A percentile compares a stretch with the other conserved stretches of the same genome.
These are phyloP conservation scores for Drosophila nr. perissopoda DNA, from an alignment of 2,888 invertebrate species.

Conservation along the genomic window DNA sequence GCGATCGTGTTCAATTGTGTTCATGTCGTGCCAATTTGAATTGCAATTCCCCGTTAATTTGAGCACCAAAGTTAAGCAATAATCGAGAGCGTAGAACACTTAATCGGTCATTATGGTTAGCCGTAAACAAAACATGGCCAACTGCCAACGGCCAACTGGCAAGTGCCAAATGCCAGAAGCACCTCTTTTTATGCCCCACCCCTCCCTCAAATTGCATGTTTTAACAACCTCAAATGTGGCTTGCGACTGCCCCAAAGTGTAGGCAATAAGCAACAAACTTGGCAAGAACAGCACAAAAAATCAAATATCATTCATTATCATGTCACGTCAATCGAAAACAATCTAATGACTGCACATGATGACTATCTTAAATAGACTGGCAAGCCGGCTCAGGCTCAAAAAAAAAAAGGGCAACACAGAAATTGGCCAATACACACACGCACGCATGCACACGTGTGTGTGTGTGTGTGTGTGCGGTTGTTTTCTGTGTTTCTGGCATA, in stretches of 20 bases:
- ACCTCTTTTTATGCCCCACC: not conserved
- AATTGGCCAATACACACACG: conserved; percentile 43
- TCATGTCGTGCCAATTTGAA: conserved; percentile 68
- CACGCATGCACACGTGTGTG: conserved; percentile 26
- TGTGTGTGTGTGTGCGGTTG: conserved; percentile 6
- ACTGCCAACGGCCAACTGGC: conserved; percentile 32
- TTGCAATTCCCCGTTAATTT: conserved; percentile 67
- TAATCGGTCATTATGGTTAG: conserved; percentile 66
- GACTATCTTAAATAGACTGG: conserved; percentile 79
- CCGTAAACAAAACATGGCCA: conserved; percentile 71
- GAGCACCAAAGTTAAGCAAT: conserved; percentile 57
- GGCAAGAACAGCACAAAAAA: conserved; percentile 16
- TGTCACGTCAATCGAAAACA: conserved; percentile 82
- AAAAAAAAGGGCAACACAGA: conserved; percentile 14
- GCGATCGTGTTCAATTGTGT: conserved; percentile 34
- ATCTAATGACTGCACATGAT: conserved; percentile 83
- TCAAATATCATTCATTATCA: conserved; percentile 78
- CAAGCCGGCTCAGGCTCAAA: conserved; percentile 39
- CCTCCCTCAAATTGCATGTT: conserved; percentile 45
- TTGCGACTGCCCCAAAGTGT: conserved; percentile 40
- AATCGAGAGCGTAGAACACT: conserved; percentile 50
- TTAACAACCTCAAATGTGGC: conserved; percentile 19
- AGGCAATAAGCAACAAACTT: conserved; percentile 22
- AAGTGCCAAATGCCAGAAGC: conserved; percentile 8
- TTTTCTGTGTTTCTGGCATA: conserved; percentile 22